phyloP scores from a whole-genome alignment of 1,140 invertebrate species.

The Lordiphosa clarofinis region DNA sequence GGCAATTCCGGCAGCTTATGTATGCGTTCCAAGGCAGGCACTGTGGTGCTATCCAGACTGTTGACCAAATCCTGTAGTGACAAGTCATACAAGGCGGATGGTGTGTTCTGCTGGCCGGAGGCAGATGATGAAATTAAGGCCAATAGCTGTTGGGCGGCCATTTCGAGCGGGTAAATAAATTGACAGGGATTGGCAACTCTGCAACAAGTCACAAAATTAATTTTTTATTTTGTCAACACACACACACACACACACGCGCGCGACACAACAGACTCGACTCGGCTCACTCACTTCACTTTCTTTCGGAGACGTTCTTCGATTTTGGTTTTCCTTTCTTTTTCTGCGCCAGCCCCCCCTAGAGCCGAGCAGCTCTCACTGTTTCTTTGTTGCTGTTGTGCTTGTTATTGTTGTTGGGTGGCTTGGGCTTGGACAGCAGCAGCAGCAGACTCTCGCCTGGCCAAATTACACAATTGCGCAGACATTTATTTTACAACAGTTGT shows the following conservation, averaged over 20 bases:
- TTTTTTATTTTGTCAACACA: conserved; percentile 19
- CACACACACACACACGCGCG: conserved; percentile 10
- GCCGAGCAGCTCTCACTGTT: conserved; percentile 28
- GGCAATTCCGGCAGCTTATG: conserved; percentile 65
- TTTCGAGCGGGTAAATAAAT: conserved; percentile 22
- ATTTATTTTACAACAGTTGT: conserved; percentile 18
- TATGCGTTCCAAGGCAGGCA: conserved; percentile 55
- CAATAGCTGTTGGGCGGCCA: conserved; percentile 50
- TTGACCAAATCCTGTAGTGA: conserved; percentile 51
- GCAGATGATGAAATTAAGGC: conserved; percentile 30
- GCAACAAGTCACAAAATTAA: conserved; percentile 4
- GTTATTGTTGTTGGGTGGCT: conserved; percentile 19
- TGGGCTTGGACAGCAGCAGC: neutral
- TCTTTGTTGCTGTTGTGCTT: conserved; percentile 22
- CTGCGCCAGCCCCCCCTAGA: conserved; percentile 8
- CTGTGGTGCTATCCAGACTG: conserved; percentile 54
- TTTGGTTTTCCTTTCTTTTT: conserved; percentile 64
- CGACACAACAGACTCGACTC: neutral
- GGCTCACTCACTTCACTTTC: conserved; percentile 57
- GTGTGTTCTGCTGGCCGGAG: conserved; percentile 35
- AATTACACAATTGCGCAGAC: conserved; percentile 51
- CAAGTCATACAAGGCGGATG: conserved; percentile 49
- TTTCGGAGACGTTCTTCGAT: conserved; percentile 56
- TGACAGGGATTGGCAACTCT: neutral
- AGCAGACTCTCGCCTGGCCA: neutral